Evolutionary conservation across 2,797 vertebrate genomes (phyloP), one percentile per base, ranked within the genome.

Genomic region (Simalia tracyae): DNA sequence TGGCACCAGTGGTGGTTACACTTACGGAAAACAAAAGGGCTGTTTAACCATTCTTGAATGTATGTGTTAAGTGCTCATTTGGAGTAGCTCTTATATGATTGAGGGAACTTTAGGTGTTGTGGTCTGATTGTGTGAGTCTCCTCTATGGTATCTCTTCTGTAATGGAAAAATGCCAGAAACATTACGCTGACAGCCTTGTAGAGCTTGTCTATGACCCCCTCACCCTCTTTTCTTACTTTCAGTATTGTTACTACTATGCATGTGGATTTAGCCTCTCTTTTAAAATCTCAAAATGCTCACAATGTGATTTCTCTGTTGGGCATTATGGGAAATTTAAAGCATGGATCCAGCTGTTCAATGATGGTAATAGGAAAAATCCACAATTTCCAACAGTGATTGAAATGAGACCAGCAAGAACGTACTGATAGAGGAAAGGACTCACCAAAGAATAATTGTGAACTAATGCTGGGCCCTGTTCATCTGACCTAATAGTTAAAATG

Each of bases 1-100:
- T 91, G 66, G 28, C 26, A 36, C 26, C 2, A 22, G 19, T 10
- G 19, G 42, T 56, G 3, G 22, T 8, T 24, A 24, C 31, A 59
- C 12, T 59, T 76, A 81, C 42, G 56, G 19, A 28, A 64, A 68
- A 59, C 26, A 56, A 66, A 86, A 26, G 11, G 54, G 10, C 46
- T 36, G 19, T 84, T 84, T 94, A 68, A 36, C 94, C 93, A 87
- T 94, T 95, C 92, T 94, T 97, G 92, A 90, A 94, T 92, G 66
- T 95, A 94, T 22, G n/a, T 57, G 26, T 28, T 11, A 22, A 28
- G 9, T 22, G 22, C 1, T 42, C 63, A 63, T 84, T 12, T 60
- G 15, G 56, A 60, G 1, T 61, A 76, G 26, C 17, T 60, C 56
- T 46, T 50, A 28, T 94, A 92, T 91, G 87, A 63, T 87, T 66